Evolutionary conservation across 2,888 invertebrate species (phyloP).

Genomic region (Drosophila vallismaia): DNA sequence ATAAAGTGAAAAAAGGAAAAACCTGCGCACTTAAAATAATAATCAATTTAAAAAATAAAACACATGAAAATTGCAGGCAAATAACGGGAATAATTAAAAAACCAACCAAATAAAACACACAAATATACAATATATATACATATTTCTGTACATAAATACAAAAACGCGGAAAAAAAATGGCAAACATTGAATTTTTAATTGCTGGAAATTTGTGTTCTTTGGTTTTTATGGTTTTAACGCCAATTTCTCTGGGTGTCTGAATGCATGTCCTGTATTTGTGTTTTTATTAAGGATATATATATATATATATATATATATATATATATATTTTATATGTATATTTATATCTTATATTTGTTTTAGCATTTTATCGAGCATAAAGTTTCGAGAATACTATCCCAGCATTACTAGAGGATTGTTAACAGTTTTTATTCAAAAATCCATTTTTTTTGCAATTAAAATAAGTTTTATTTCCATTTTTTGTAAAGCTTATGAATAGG

Average conservation of each 20-base stretch:
- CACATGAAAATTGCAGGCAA: constrained; percentile 29
- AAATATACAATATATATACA: not conserved
- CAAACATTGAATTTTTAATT: constrained; percentile 75
- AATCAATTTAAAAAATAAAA: constrained; percentile 37
- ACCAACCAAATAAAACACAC: not conserved
- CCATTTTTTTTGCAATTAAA: constrained; percentile 17
- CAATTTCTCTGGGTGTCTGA: constrained; percentile 16
- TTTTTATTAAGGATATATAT: constrained; percentile 49
- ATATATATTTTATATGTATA: not conserved
- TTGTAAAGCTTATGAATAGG: not conserved
- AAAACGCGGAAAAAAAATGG: constrained; percentile 34
- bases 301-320: constrained; percentile 30
- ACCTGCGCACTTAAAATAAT: constrained; percentile 43
- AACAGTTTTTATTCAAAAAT: constrained; percentile 60
- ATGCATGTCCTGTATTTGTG: not conserved
- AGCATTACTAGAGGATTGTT: constrained; percentile 46
- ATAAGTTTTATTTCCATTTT: constrained; percentile 24
- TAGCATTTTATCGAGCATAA: constrained; percentile 43
- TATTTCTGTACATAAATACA: not conserved
- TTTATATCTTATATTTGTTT: constrained; percentile 62
- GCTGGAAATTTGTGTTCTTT: constrained; percentile 67
- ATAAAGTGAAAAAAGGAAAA: constrained; percentile 50
- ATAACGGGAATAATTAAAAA: constrained; percentile 21
- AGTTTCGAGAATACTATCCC: constrained; percentile 20
- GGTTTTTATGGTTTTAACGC: constrained; percentile 51